Conservation (phyloP, 1,140 invertebrate genomes). For the Saccostrea echinata region DNA sequence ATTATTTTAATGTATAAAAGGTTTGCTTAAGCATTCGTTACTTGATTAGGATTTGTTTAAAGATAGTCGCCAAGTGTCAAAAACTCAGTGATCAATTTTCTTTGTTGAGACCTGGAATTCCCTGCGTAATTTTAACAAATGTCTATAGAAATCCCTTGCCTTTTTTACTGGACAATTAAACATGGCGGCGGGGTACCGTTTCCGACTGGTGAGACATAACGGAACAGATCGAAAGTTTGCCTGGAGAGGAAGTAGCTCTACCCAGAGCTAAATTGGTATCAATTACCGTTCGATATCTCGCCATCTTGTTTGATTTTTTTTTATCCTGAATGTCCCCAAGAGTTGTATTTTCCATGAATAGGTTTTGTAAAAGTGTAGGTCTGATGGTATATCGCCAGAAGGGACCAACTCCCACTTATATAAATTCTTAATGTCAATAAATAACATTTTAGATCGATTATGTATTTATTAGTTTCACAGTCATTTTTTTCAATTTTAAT, state of each 20-base stretch:
- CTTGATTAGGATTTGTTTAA: too few species aligned
- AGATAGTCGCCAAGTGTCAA: not conserved
- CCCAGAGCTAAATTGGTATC: not conserved
- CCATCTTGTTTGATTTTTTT: not conserved
- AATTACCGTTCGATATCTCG: not conserved
- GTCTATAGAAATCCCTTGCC: not conserved
- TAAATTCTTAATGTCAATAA: too few species aligned
- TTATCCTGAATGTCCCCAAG: not conserved
- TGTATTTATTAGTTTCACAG: too few species aligned
- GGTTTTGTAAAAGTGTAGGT: too few species aligned
- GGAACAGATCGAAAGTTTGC: not conserved
- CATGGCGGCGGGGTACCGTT: not conserved
- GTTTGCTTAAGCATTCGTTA: too few species aligned
- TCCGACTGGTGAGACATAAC: not conserved
- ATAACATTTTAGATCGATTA: too few species aligned
- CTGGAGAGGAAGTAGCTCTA: not conserved
- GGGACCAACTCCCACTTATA: too few species aligned
- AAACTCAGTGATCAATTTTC: not conserved
- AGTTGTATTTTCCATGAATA: too few species aligned
- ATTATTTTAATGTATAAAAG: not conserved
- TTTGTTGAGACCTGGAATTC: not conserved
- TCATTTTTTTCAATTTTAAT: too few species aligned
- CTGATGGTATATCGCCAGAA: too few species aligned
- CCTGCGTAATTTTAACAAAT: not conserved
- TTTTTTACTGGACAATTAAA: not conserved